Percentiles rank a stretch among this genome's conserved stretches.
phyloP scores from a whole-genome alignment of 35 echinoderm and acorn worm species.

The Patiria miniata region DNA sequence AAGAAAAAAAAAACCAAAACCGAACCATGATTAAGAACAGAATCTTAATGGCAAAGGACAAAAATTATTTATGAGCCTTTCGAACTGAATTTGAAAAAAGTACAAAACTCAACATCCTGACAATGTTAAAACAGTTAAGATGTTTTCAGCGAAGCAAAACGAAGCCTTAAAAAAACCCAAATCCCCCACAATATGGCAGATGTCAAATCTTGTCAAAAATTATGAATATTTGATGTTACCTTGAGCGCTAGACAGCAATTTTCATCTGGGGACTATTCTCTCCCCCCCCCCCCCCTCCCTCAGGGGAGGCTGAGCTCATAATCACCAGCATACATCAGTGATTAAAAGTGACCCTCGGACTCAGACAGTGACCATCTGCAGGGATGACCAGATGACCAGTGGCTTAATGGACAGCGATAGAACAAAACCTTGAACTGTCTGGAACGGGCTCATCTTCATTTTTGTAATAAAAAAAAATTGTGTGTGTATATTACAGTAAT shows the following conservation, averaged over 20 bases:
- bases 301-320: not conserved
- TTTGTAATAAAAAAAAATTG: too few species aligned
- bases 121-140: too few species aligned
- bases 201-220: not conserved
- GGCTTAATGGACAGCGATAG: not conserved
- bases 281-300: not conserved
- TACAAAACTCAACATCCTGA: too few species aligned
- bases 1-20: too few species aligned
- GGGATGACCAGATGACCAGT: not conserved
- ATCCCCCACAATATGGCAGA: too few species aligned
- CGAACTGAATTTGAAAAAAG: too few species aligned
- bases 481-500: too few species aligned
- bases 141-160: too few species aligned
- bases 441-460: not conserved
- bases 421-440: slow-evolving; percentile 9
- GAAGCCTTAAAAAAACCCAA: too few species aligned
- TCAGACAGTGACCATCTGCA: not conserved
- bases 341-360: slow-evolving; percentile 1
- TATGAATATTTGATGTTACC: slow-evolving; percentile 19
- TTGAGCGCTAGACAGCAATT: slow-evolving; percentile 15
- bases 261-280: not conserved
- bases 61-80: too few species aligned
- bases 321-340: not conserved
- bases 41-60: too few species aligned
- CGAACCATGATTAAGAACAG: too few species aligned